Evolutionary conservation across 2,113 vertebrate species (phyloP).

Genomic region (Phrynocephalus versicolor): DNA sequence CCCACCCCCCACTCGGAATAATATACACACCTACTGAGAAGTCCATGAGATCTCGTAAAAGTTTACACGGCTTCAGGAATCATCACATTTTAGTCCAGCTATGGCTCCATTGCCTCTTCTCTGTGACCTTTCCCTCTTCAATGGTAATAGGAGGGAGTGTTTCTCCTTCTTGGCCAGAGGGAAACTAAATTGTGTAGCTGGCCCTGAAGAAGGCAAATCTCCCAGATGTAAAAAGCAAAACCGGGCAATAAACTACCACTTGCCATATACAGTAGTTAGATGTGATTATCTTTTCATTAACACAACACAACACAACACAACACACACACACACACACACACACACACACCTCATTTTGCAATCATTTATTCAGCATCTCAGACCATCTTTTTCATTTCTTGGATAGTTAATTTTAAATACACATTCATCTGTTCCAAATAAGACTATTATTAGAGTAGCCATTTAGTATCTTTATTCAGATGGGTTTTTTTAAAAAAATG

Average conservation of each 20-base stretch:
- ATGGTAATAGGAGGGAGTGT: background rate
- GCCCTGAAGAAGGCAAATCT: background rate
- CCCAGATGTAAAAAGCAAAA: background rate
- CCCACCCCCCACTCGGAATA: too few relatives aligned
- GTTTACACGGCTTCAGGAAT: too few relatives aligned
- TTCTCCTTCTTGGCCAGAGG: background rate
- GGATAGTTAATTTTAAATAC: conserved; percentile 38
- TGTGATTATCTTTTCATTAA: background rate
- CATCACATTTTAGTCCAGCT: too few relatives aligned
- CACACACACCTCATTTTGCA: background rate
- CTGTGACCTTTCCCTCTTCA: background rate
- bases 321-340: background rate
- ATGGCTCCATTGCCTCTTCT: background rate
- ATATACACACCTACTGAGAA: too few relatives aligned
- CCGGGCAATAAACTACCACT: background rate
- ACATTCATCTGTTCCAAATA: conserved; percentile 53
- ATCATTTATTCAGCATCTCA: background rate
- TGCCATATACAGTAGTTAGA: background rate
- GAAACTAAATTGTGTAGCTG: background rate
- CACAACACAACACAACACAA: too few relatives aligned
- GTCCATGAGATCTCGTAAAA: too few relatives aligned
- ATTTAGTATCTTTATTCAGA: conserved; percentile 2
- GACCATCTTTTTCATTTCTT: conserved; percentile 20
- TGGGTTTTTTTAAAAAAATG: background rate
- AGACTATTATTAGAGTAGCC: conserved; percentile 5